A percentile compares a stretch with the other conserved stretches of the same genome.
These are phyloP conservation scores for Leucoraja erinaceus DNA, from an alignment of 2,113 vertebrate genomes.

Conservation along the genomic window DNA sequence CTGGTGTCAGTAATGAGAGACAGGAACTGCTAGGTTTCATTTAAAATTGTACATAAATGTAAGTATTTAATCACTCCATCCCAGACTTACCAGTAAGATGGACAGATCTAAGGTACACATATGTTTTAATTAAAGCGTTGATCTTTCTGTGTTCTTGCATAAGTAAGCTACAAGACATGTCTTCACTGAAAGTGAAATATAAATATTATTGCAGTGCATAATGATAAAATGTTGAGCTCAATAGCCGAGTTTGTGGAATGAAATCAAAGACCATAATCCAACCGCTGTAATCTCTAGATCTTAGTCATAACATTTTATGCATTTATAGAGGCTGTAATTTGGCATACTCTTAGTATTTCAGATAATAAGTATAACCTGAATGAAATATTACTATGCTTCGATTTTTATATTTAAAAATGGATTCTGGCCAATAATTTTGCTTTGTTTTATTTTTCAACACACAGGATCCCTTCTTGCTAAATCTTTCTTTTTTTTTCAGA, in stretches of 20 bases:
- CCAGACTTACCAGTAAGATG: too few species aligned
- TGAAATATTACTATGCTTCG: neutral
- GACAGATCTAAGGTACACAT: too few species aligned
- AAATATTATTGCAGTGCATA: too few species aligned
- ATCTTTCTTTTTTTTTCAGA: constrained; percentile 68
- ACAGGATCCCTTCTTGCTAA: neutral
- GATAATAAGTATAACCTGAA: neutral
- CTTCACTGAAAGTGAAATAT: neutral
- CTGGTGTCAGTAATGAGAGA: neutral
- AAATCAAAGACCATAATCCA: neutral
- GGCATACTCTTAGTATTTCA: neutral
- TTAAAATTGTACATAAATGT: neutral
- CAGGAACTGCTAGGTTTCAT: neutral
- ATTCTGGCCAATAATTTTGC: neutral
- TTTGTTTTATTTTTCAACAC: constrained; percentile 20
- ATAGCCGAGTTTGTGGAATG: neutral
- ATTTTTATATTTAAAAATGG: neutral
- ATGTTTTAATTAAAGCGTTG: too few species aligned
- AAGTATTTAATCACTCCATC: too few species aligned
- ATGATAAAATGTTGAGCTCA: neutral
- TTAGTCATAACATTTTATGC: too few species aligned
- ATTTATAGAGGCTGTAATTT: neutral
- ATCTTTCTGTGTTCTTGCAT: neutral
- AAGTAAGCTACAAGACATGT: neutral
- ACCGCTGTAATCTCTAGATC: neutral